phyloP scores from a whole-genome alignment of 2,888 invertebrate genomes.

The Melieria picta region DNA sequence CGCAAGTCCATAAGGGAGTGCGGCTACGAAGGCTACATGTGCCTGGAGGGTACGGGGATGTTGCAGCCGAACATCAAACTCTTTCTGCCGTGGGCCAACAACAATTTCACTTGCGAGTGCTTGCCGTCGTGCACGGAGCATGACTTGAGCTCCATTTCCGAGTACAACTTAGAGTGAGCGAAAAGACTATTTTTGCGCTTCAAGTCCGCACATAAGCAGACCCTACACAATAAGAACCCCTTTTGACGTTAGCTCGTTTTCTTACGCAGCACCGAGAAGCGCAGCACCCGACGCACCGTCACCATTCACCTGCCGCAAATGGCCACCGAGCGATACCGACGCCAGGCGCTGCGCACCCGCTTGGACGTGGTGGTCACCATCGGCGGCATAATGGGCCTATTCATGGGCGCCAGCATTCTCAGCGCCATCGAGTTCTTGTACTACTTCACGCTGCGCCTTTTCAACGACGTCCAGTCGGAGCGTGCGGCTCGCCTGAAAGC shows the following conservation, averaged over 20 bases:
- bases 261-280: conserved; percentile 2
- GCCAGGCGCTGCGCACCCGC: conserved; percentile 66
- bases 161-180: conserved; percentile 16
- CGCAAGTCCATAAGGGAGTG: conserved; percentile 62
- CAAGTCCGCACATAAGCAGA: background rate
- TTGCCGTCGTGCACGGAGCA: conserved; percentile 77
- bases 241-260: conserved; percentile 12
- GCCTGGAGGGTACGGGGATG: conserved; percentile 66
- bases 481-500: no score
- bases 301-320: conserved; percentile 52
- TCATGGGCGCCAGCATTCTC: conserved; percentile 71
- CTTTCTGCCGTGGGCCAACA: conserved; percentile 57
- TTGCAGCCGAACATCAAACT: conserved; percentile 65
- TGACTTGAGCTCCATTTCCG: conserved; percentile 67
- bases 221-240: background rate
- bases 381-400: conserved; percentile 71
- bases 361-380: conserved; percentile 69
- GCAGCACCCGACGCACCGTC: conserved; percentile 23
- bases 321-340: conserved; percentile 66
- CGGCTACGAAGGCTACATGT: conserved; percentile 72
- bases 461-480: conserved; percentile 39
- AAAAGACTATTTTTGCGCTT: background rate
- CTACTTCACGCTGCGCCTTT: conserved; percentile 67
- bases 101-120: conserved; percentile 69
- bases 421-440: conserved; percentile 71